Base-by-base conservation (phyloP, 2,113 vertebrate genomes). In the Lepus americanus region DNA sequence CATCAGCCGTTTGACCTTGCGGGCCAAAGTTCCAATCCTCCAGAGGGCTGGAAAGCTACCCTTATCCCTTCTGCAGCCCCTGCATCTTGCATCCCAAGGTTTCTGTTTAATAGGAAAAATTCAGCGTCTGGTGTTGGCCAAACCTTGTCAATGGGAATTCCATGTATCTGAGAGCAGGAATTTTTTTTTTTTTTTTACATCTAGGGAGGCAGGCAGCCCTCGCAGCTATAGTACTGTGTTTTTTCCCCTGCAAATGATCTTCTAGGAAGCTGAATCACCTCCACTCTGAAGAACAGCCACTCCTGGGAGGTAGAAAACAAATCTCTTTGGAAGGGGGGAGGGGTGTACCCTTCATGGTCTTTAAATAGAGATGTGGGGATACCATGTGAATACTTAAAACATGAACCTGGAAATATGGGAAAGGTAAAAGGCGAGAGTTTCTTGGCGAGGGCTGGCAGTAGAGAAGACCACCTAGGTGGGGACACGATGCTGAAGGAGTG, bases 201-300 rank as follows among this genome's bases (percentile, higher is more conserved):
- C 84, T 31, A 84, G 83, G 90, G 79, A 96, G 90, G 94, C 90
- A 95, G 67, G 88, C 92, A 94, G 77, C 88, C 49, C 90, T 73
- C 89, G 85, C 74, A 86, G 95, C 90, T 72, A 78, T 44, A 94
- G 82, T 73, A 86, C 90, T 87, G 95, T 96, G 17, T 82, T 93
- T 93, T 79, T 51, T 78, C 19, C 53, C 92, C 78, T 94, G 82
- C 92, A 95, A 92, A 89, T 53, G 94, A 95, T 94, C 92, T 97
- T 97, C 95, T 90, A 96, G 96, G 96, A 97, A 96, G 90, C 97
- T 94, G 96, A 96, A 94, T 96, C 94, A 93, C 94, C 92, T 86
- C 82, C 83, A 64, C 82, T 66, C 95, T 94, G 88, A 89, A 69
- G 76, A 97, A 95, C 81, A 87, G 85, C 90, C 90, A 83, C 74